A percentile compares a stretch with the other conserved stretches of the same genome.
Conservation (phyloP, 1,140 invertebrate species). For the Scaptomyza pallida region DNA sequence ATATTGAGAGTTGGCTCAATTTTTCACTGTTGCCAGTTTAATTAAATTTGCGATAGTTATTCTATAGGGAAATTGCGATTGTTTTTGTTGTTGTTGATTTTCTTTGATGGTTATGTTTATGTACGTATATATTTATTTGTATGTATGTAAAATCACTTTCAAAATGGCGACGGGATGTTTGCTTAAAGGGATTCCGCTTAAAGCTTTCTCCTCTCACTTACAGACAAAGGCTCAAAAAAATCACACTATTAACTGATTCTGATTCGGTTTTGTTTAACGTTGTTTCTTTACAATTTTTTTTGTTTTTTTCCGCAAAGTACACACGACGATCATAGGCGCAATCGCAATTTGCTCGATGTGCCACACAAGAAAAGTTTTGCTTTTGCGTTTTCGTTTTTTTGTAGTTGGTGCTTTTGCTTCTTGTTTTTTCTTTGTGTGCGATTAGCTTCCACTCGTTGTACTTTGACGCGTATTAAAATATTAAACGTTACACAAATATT, state of each 20-base stretch:
- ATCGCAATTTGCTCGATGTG: constrained; percentile 23
- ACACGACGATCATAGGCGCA: constrained; percentile 38
- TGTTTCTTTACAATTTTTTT: constrained; percentile 50
- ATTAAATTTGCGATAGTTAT: constrained; percentile 55
- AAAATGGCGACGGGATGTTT: constrained; percentile 80
- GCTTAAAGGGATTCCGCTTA: constrained; percentile 78
- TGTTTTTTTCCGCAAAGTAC: constrained; percentile 63
- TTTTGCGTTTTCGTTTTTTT: constrained; percentile 42
- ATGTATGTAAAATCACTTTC: constrained; percentile 78
- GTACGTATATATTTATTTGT: constrained; percentile 50
- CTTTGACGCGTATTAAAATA: constrained; percentile 79
- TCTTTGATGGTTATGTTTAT: constrained; percentile 56
- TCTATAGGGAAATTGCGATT: constrained; percentile 45
- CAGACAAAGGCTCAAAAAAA: constrained; percentile 81
- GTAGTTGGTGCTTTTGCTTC: constrained; percentile 42
- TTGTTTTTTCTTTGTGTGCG: constrained; percentile 58
- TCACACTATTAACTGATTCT: constrained; percentile 76
- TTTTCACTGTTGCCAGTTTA: constrained; percentile 50
- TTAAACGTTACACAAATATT: constrained; percentile 78
- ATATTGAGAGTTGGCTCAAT: constrained; percentile 67
- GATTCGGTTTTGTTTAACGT: constrained; percentile 69
- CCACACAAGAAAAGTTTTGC: constrained; percentile 49
- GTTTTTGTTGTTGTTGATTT: constrained; percentile 55
- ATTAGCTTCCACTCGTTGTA: constrained; percentile 80
- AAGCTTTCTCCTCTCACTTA: constrained; percentile 78